Percentiles rank a stretch among this genome's conserved stretches.
Evolutionary conservation across 2,888 invertebrate species (phyloP).

Genomic region (Flabesymbios commensalis): DNA sequence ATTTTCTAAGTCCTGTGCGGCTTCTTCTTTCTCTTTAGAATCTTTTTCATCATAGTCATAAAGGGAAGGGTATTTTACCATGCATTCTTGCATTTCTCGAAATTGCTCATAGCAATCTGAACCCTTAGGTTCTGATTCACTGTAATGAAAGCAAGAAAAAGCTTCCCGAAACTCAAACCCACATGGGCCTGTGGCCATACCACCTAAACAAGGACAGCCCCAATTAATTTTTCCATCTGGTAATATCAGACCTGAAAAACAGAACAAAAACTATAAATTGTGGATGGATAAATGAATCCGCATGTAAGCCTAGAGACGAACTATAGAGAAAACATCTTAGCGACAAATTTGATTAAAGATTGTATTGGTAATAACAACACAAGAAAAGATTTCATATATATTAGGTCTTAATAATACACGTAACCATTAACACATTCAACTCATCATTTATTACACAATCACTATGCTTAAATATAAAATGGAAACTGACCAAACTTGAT

Average conservation of each 20-base stretch:
- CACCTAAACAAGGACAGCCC: slow-evolving; percentile 95
- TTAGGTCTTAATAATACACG: too few species aligned
- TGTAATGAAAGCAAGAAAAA: slow-evolving; percentile 91
- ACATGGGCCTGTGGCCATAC: slow-evolving; percentile 97
- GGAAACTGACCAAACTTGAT: too few species aligned
- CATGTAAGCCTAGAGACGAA: too few species aligned
- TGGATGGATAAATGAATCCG: too few species aligned
- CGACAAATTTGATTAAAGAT: too few species aligned
- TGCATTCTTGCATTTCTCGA: slow-evolving; percentile 87
- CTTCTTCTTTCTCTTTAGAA: slow-evolving; percentile 9
- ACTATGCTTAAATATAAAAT: too few species aligned
- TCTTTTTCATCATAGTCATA: slow-evolving; percentile 17
- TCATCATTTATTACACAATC: too few species aligned
- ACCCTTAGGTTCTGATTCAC: slow-evolving; percentile 81
- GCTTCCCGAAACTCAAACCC: slow-evolving; percentile 91
- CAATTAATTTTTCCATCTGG: slow-evolving; percentile 91
- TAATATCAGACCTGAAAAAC: slow-evolving; percentile 73
- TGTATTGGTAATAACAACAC: too few species aligned
- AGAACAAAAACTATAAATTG: not conserved
- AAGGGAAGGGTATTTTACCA: slow-evolving; percentile 70
- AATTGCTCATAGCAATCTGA: slow-evolving; percentile 90
- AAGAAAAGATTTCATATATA: too few species aligned
- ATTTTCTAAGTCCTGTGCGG: too few species aligned
- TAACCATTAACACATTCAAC: too few species aligned
- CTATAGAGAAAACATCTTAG: too few species aligned